Base-by-base conservation (phyloP, 2,113 vertebrate genomes). In the Vulpes vulpes region DNA sequence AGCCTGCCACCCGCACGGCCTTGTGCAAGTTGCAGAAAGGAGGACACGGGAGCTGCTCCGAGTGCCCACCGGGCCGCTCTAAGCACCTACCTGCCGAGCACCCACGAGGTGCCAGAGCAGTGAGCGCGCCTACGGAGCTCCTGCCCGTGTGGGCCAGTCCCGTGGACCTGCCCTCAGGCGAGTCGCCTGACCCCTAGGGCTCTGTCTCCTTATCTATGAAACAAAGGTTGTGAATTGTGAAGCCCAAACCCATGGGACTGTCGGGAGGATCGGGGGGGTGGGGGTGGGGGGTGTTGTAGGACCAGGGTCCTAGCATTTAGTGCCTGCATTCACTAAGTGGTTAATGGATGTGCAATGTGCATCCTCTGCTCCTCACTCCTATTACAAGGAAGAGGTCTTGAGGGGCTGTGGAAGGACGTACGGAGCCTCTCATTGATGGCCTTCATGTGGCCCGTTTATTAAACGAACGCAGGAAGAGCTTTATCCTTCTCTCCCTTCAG, bases 341-440 rank as follows among this genome's bases (percentile, higher is more conserved):
- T 51, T 64, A 35, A 4, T 67, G 69, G 67, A 22, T 1, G 19
- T 22, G 11, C 0, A 0, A 22, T 1, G 19, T 22, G 11, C 0
- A 0, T 10, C 7, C 62, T 43, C n/a, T 91, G 32, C 30, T 91
- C 23, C 43, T 25, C 19, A 0, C 32, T 82, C 49, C n/a, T 23
- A 2, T 22, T 9, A 88, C 74, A 67, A 79, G 65, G 38, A 0
- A 57, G 65, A 49, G 69, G 53, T 1, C 3, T 2, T 4, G 71
- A 30, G 62, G 51, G 49, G 16, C 22, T 80, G 73, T 17, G 30
- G 94, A 22, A 65, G 59, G 51, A 83, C 69, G 35, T 3, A 0
- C 0, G 1, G 86, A 81, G 38, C 30, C 25, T 78, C 84, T 76
- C n/a, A 17, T 17, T 1, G 35, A 14, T 20, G 76, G 81, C 59